Base-by-base conservation (phyloP, 2,888 invertebrate genomes). In the Hetaerina titia region DNA sequence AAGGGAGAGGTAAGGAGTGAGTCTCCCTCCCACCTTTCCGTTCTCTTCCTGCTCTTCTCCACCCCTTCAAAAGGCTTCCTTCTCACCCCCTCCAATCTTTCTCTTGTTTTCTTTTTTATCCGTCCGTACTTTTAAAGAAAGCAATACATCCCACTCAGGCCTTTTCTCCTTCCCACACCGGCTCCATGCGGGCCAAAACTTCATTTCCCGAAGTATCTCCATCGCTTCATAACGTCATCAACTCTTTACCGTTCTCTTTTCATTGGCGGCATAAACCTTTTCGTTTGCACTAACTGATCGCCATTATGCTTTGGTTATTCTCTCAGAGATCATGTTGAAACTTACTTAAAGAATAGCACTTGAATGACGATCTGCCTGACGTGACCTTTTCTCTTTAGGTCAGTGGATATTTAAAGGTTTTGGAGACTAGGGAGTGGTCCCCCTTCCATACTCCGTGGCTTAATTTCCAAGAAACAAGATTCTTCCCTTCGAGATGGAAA, bases 11-110 rank as follows among this genome's bases (percentile, higher is more conserved):
- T 15, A 2, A 69, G n/a, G 69, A 69, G 31, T 69, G 56, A 69
- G 63, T 92, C 92, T 64, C 92, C 69, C 31, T 31, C 92, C 31
- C 69, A 69, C 69, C 22, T n/a, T 31, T 19, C 81, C 31, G 69
- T n/a, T 15, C 45, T 45, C 45, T 45, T 81, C 81, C 81, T 74
- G 22, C 25, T 31, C 25, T 81, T 5, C 60, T 60, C 17, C 60
- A 11, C 60, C 81, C 31, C 81, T 81, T 31, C 81, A 31, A 81
- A 9, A 81, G 31, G 11, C 22, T 2, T 13, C 13, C 81, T 0
- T 31, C 31, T 81, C 31, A 45, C 45, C 31, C 81, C 81, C 81
- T 11, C 13, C 11, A 6, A 31, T 6, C 60, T 81, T 15, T 22
- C 81, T 31, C 15, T n/a, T 81, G 11, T 31, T 81, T 81, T 4